Conservation (phyloP, 2,113 vertebrate genomes). For the Pungitius pungitius region DNA sequence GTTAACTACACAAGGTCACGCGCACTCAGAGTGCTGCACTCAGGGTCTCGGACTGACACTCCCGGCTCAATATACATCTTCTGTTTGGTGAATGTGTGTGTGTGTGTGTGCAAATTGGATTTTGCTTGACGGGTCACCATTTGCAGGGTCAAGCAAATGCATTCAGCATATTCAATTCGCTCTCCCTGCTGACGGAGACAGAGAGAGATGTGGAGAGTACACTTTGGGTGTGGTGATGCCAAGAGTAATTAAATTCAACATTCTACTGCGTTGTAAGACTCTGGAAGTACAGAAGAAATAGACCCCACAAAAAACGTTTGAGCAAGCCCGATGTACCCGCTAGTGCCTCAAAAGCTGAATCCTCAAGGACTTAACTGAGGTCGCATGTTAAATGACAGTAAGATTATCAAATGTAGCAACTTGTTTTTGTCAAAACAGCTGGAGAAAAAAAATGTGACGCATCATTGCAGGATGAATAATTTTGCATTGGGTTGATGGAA, state of each 20-base stretch:
- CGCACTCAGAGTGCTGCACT: not conserved
- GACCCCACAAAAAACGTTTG: not conserved
- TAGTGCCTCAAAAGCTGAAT: not conserved
- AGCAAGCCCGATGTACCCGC: too few species aligned
- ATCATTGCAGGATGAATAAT: not conserved
- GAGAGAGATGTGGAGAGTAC: not conserved
- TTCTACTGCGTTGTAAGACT: not conserved
- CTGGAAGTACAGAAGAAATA: not conserved
- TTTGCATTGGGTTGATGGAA: not conserved
- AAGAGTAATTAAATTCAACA: not conserved
- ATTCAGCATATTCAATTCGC: conserved; percentile 61
- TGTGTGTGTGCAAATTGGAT: conserved; percentile 46
- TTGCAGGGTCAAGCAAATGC: conserved; percentile 61
- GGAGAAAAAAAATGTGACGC: too few species aligned
- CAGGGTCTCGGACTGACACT: conserved; percentile 7
- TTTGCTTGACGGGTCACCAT: conserved; percentile 46
- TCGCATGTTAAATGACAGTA: not conserved
- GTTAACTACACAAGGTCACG: conserved; percentile 52
- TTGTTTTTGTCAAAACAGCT: not conserved
- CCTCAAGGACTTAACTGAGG: not conserved
- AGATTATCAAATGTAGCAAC: not conserved
- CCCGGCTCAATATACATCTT: conserved; percentile 21
- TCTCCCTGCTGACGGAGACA: conserved; percentile 20
- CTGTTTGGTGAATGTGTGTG: conserved; percentile 1
- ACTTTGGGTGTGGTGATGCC: conserved; percentile 6